Evolutionary conservation across 1,140 invertebrate genomes (phyloP).

Genomic region (fruit fly (Drosophila melanogaster)): Release_6_plus_ISO1_MT NT_037436.4:9681001-9681500

Average conservation of each 20-base stretch:
- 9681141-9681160: not conserved
- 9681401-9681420: constrained; percentile 35
- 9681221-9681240: constrained; percentile 40
- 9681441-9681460: not conserved
- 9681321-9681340: constrained; percentile 31
- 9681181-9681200: constrained; percentile 1
- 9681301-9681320: constrained; percentile 35
- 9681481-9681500: not conserved
- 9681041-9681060: too few relatives aligned
- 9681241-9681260: constrained; percentile 46
- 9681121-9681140: too few relatives aligned
- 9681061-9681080: too few relatives aligned
- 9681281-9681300: constrained; percentile 16
- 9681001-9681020: not conserved
- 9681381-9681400: constrained; percentile 25
- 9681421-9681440: not conserved
- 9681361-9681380: constrained; percentile 44
- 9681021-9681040: too few relatives aligned
- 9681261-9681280: constrained; percentile 48
- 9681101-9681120: not conserved
- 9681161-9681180: constrained; percentile 8
- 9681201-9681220: constrained; percentile 25
- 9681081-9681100: too few relatives aligned
- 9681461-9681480: not conserved
- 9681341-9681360: constrained; percentile 11